A percentile compares a stretch with the other conserved stretches of the same genome.
These are phyloP conservation scores for Ceratina japonica DNA, from an alignment of 1,140 invertebrate genomes.

Conservation along the genomic window DNA sequence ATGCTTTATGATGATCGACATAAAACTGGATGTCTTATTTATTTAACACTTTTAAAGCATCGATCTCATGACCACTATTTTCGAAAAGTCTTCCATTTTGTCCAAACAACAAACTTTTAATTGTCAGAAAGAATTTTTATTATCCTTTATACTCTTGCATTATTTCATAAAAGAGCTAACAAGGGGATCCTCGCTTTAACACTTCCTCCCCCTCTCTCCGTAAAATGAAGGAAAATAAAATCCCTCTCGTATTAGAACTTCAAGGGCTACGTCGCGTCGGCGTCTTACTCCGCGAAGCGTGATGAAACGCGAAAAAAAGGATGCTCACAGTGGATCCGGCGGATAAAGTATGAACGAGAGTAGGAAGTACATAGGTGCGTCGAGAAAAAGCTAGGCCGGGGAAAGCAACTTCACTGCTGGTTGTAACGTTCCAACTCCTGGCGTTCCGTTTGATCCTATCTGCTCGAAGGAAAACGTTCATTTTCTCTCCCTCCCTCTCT, in stretches of 20 bases:
- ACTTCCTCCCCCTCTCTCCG: no score
- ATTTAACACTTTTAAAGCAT: not conserved
- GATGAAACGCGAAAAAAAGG: not conserved
- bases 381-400: not conserved
- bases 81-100: not conserved
- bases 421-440: constrained; percentile 45
- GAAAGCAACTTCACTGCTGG: constrained; percentile 26
- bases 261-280: constrained; percentile 7
- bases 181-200: not conserved
- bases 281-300: constrained; percentile 8
- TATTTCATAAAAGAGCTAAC: constrained; percentile 6
- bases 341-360: not conserved
- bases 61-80: not conserved
- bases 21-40: not conserved
- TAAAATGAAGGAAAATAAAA: constrained; percentile 33
- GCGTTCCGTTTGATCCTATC: constrained; percentile 60
- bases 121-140: not conserved
- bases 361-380: constrained; percentile 13
- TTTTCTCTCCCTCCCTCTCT: constrained; percentile 34
- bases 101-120: no score
- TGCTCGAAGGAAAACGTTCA: constrained; percentile 44
- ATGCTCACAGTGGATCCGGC: not conserved
- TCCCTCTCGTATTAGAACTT: constrained; percentile 39
- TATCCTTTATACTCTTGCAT: no score
- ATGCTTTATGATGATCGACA: not conserved